These are phyloP conservation scores for Scaptomyza pallida DNA, from an alignment of 1,140 invertebrate species.

Conservation along the genomic window DNA sequence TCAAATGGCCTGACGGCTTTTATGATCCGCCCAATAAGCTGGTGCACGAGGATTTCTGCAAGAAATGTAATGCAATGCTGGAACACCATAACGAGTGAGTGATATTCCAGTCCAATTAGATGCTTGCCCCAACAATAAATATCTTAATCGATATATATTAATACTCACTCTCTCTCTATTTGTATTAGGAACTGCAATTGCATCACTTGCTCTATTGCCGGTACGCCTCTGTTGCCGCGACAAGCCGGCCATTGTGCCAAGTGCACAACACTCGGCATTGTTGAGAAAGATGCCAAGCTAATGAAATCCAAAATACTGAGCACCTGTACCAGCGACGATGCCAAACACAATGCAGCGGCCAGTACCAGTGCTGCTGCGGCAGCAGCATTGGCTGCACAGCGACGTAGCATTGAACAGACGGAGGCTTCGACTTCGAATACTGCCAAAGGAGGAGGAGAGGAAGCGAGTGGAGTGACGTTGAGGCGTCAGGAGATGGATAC, in stretches of 20 bases:
- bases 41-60: slow-evolving; percentile 75
- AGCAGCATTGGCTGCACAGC: slow-evolving; percentile 47
- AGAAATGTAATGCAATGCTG: slow-evolving; percentile 75
- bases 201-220: slow-evolving; percentile 82
- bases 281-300: slow-evolving; percentile 77
- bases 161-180: background rate
- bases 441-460: slow-evolving; percentile 9
- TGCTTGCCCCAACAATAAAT: no score
- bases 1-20: slow-evolving; percentile 79
- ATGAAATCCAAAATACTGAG: slow-evolving; percentile 82
- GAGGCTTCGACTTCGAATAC: slow-evolving; percentile 29
- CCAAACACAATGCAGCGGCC: slow-evolving; percentile 63
- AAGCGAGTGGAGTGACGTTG: slow-evolving; percentile 36
- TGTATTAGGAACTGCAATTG: slow-evolving; percentile 76
- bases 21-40: slow-evolving; percentile 78
- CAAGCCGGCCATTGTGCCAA: slow-evolving; percentile 71
- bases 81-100: slow-evolving; percentile 79
- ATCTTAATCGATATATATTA: background rate
- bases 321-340: slow-evolving; percentile 75
- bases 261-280: slow-evolving; percentile 77
- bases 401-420: slow-evolving; percentile 38
- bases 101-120: background rate
- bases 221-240: slow-evolving; percentile 70
- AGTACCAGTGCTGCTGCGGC: slow-evolving; percentile 46
- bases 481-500: slow-evolving; percentile 56